These are phyloP conservation scores for Pangasius larnaudii DNA, from an alignment of 2,797 vertebrate genomes.

Conservation along the genomic window DNA sequence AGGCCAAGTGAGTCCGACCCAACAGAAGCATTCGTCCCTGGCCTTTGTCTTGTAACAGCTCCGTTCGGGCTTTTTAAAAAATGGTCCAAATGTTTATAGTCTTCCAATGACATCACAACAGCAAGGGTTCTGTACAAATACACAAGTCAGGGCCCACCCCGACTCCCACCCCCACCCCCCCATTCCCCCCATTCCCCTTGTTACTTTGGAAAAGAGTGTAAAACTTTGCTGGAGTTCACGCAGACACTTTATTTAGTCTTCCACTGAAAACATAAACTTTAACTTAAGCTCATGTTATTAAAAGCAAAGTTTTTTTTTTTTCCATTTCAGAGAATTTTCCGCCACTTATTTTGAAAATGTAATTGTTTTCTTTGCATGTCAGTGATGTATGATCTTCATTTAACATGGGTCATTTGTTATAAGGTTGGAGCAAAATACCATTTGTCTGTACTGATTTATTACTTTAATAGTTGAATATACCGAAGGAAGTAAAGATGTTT, in stretches of 20 bases:
- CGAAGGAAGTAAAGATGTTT: neutral
- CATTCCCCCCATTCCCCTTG: slow-evolving; percentile 45
- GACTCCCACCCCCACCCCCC: neutral
- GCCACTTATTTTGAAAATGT: neutral
- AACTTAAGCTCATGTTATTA: slow-evolving; percentile 72
- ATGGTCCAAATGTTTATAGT: slow-evolving; percentile 66
- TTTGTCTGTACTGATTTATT: neutral
- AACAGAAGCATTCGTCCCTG: slow-evolving; percentile 12
- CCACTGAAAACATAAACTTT: slow-evolving; percentile 76
- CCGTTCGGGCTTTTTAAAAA: slow-evolving; percentile 55
- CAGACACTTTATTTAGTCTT: slow-evolving; percentile 75
- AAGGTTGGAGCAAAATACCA: slow-evolving; percentile 2
- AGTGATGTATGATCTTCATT: neutral
- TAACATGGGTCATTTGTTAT: neutral
- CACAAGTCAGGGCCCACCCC: slow-evolving; percentile 57
- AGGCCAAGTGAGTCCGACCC: slow-evolving; percentile 25
- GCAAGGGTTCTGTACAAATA: slow-evolving; percentile 70
- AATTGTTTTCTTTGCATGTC: neutral
- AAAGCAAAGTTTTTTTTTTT: slow-evolving; percentile 43
- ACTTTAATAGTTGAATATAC: neutral
- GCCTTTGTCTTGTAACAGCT: slow-evolving; percentile 60
- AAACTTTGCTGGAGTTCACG: slow-evolving; percentile 61
- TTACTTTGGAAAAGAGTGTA: slow-evolving; percentile 62
- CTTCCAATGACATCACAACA: slow-evolving; percentile 74
- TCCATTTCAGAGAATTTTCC: neutral